A percentile compares a stretch with the other conserved stretches of the same genome.
Conservation (phyloP, 2,797 vertebrate species). For the Hyperoplus immaculatus region DNA sequence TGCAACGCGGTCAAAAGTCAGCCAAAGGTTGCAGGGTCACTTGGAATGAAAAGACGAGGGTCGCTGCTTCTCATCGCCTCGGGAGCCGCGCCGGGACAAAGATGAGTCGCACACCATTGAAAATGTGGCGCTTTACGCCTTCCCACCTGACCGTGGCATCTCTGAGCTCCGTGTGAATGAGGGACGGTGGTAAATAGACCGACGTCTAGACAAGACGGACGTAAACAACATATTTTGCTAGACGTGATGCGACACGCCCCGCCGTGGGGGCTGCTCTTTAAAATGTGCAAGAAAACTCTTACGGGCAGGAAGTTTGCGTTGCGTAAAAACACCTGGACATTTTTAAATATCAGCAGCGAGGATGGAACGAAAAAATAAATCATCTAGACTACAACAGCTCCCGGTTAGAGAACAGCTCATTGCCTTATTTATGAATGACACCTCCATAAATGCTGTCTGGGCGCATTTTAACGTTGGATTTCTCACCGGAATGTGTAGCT, state of each 20-base stretch:
- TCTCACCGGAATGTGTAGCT: conserved; percentile 75
- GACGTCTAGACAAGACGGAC: conserved; percentile 80
- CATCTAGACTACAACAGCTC: background rate
- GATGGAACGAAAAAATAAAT: fast-evolving
- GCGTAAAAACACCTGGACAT: conserved; percentile 4
- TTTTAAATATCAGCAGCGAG: too few relatives aligned
- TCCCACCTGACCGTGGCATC: conserved; percentile 84
- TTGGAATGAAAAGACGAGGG: conserved; percentile 78
- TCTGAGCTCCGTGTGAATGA: conserved; percentile 82
- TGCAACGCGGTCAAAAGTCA: conserved; percentile 86
- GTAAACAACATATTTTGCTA: conserved; percentile 69
- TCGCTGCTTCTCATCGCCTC: conserved; percentile 75
- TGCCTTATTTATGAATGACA: conserved; percentile 44
- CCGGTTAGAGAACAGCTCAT: background rate
- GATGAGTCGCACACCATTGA: conserved; percentile 72
- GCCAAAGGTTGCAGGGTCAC: conserved; percentile 83
- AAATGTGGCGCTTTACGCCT: conserved; percentile 78
- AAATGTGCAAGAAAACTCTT: background rate
- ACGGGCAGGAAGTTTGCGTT: background rate
- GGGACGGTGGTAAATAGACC: conserved; percentile 65
- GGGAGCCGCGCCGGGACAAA: conserved; percentile 70
- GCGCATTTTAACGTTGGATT: conserved; percentile 60
- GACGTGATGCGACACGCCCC: conserved; percentile 64
- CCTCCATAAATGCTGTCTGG: conserved; percentile 71
- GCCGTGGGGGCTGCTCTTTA: conserved; percentile 25